Evolutionary conservation across 2,797 vertebrate species (phyloP).

Genomic region (Gorsachius magnificus): DNA sequence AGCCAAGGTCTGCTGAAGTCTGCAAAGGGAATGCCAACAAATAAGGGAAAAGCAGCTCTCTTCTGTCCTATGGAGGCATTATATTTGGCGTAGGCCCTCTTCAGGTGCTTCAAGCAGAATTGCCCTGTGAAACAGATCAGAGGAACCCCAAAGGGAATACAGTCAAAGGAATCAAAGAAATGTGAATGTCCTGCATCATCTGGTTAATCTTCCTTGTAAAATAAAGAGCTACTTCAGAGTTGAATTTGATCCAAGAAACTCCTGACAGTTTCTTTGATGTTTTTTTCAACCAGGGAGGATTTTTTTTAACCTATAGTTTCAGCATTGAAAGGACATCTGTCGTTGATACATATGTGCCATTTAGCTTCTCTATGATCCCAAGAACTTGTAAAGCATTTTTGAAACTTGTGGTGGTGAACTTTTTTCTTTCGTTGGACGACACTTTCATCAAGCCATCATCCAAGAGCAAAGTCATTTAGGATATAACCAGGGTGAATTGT

Average conservation of each 20-base stretch:
- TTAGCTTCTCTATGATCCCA: not conserved
- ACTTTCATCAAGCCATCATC: slow-evolving; percentile 25
- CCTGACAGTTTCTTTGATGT: slow-evolving; percentile 20
- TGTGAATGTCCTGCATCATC: slow-evolving; percentile 26
- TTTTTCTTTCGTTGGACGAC: not conserved
- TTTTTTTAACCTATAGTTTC: not conserved
- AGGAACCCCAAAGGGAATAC: not conserved
- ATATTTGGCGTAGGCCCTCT: not conserved
- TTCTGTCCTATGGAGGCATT: slow-evolving; percentile 6
- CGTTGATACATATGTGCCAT: not conserved
- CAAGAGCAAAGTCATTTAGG: not conserved
- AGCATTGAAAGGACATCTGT: not conserved
- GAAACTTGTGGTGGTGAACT: not conserved
- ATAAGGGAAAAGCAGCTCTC: not conserved
- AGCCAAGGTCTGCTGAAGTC: not conserved
- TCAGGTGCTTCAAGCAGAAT: slow-evolving; percentile 10
- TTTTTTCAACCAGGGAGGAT: not conserved
- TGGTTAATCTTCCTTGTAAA: slow-evolving; percentile 44
- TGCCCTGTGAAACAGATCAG: slow-evolving; percentile 1
- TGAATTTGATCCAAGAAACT: slow-evolving; percentile 31
- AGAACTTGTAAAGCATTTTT: not conserved
- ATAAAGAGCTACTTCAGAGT: slow-evolving; percentile 7
- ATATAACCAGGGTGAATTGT: slow-evolving; percentile 10
- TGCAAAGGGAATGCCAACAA: not conserved
- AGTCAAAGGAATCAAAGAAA: slow-evolving; percentile 33